phyloP scores from a whole-genome alignment of 1,140 invertebrate species.

The Panagrolaimus sp. region DNA sequence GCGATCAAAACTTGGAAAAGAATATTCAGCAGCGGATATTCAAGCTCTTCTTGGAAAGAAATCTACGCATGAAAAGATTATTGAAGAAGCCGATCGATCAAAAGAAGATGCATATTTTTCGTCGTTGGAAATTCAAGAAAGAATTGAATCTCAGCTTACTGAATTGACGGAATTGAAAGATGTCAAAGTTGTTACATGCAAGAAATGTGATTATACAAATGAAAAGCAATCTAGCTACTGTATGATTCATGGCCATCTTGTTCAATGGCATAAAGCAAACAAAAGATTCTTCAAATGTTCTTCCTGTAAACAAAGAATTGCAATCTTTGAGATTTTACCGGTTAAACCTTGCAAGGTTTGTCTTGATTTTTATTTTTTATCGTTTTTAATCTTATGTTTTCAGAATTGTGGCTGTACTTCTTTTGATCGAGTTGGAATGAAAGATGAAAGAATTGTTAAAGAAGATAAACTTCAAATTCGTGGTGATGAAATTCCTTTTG shows the following conservation, averaged over 20 bases:
- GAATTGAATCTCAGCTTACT: background rate
- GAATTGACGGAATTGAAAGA: slow-evolving; percentile 4
- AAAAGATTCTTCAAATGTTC: slow-evolving; percentile 18
- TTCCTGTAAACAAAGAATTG: background rate
- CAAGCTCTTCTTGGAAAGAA: background rate
- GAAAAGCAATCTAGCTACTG: background rate
- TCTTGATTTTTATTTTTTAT: too few species aligned
- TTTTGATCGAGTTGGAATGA: slow-evolving; percentile 2
- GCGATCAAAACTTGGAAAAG: too few species aligned
- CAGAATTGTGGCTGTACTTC: background rate
- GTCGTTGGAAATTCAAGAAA: background rate
- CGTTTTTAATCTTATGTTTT: too few species aligned
- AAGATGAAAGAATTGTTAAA: slow-evolving; percentile 12
- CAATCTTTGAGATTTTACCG: background rate
- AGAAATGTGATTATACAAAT: background rate
- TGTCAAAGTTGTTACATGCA: slow-evolving; percentile 6
- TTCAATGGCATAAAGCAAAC: background rate
- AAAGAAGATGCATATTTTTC: slow-evolving; percentile 7
- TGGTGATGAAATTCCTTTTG: background rate
- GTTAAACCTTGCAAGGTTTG: background rate
- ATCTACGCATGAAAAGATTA: background rate
- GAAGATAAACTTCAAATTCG: slow-evolving; percentile 5
- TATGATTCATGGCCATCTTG: background rate
- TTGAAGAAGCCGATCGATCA: background rate
- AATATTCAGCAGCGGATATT: background rate